Conservation (phyloP, 2,113 vertebrate genomes). For the Azemiops feae region DNA sequence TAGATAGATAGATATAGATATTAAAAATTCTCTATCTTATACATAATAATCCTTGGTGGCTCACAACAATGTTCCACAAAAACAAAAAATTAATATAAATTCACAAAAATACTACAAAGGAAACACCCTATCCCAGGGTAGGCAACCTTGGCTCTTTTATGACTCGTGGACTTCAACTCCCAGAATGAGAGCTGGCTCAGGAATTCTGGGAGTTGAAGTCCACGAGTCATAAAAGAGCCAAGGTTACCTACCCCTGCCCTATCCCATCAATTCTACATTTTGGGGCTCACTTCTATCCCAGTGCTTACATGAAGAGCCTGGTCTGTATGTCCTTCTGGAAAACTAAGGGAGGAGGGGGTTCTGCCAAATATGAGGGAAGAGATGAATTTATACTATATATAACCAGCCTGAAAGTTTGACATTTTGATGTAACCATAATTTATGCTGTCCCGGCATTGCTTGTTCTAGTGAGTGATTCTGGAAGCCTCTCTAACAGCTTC, state of each 20-base stretch:
- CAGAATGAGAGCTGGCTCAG: too few relatives aligned
- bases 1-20: not conserved
- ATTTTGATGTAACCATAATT: fast-evolving
- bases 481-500: constrained; percentile 12
- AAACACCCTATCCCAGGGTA: not conserved
- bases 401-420: constrained; percentile 2
- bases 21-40: not conserved
- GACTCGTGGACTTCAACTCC: too few relatives aligned
- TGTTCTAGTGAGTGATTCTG: constrained; percentile 27
- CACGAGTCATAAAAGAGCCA: too few relatives aligned
- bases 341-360: not conserved
- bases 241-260: too few relatives aligned
- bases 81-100: not conserved
- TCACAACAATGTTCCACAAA: not conserved
- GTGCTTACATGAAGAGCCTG: not conserved
- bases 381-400: constrained; percentile 14
- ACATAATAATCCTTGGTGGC: not conserved
- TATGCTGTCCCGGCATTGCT: not conserved
- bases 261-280: not conserved
- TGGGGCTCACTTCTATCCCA: not conserved
- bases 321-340: not conserved
- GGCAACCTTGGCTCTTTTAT: too few relatives aligned
- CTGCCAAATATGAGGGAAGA: fast-evolving
- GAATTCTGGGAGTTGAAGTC: too few relatives aligned
- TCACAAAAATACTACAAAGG: not conserved